Evolutionary conservation across 2,113 vertebrate species (phyloP), one percentile per base, ranked within the genome.

Genomic region (Ancistrus triradiatus): DNA sequence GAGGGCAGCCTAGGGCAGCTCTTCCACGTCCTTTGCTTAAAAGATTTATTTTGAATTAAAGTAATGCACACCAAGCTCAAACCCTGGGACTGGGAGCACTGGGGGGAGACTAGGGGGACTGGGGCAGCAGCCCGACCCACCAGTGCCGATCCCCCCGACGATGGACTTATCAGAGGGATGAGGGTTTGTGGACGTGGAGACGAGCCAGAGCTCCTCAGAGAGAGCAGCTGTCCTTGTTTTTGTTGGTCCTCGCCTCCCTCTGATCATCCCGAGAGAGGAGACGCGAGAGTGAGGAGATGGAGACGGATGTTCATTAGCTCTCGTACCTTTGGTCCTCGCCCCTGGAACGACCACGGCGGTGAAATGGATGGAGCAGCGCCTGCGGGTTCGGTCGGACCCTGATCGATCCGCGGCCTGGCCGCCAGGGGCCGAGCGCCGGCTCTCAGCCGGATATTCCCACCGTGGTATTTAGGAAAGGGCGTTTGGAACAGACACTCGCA

Each of bases 221-320:
- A 66, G 68, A 86, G 80, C 84, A 87, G 82, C 84, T 87, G 85
- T 70, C 82, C 78, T 82, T 82, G 74, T 83, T 80, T 84, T 80
- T 73, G 59, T 59, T 73, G 49, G 68, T 66, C 51, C 57, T 46
- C 53, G 37, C 25, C 66, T 62, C 47, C 10, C 52, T 22, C 19
- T 31, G 22, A 19, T 22, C 60, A 22, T 58, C 28, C 33, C 24
- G 25, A 28, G 67, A 72, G 46, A 24, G 40, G 17, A 31, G 27
- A 31, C 27, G 1, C 9, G 51, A 25, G 27, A 7, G 27, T 3
- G 27, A 7, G 3, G 3, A 44, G 40, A n/a, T 2, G 14, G 10
- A 67, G 46, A 59, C 27, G 46, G 31, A 57, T 40, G 17, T 31
- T 31, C 7, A 27, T 35, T 57, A 27, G 35, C 22, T 42, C 18